phyloP scores from a whole-genome alignment of 2,797 vertebrate species.

The Enteromius argenteus region DNA sequence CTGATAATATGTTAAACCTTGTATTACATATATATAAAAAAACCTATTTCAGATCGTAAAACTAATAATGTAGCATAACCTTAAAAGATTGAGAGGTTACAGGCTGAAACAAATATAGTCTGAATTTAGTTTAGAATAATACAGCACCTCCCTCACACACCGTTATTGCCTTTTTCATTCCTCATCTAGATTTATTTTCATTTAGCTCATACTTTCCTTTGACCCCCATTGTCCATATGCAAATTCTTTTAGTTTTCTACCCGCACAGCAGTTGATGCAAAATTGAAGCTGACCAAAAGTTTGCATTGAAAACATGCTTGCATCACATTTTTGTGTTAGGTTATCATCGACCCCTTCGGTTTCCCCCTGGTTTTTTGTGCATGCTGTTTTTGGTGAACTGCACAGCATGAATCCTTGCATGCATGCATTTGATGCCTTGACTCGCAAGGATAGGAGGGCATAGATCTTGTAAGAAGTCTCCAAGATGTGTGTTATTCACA shows the following conservation, averaged over 20 bases:
- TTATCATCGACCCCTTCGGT: constrained; percentile 62
- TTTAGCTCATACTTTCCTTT: constrained; percentile 72
- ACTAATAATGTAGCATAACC: background rate
- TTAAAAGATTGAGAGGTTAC: background rate
- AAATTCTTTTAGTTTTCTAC: constrained; percentile 60
- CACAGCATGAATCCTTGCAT: constrained; percentile 57
- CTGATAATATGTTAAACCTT: background rate
- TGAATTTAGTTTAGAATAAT: constrained; percentile 13
- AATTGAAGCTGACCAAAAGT: constrained; percentile 46
- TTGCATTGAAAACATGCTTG: constrained; percentile 53
- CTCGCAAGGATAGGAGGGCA: constrained; percentile 7
- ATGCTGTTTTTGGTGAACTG: constrained; percentile 58
- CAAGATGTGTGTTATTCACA: background rate
- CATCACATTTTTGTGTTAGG: constrained; percentile 64
- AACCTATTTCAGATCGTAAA: background rate
- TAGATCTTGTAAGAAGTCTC: constrained; percentile 33
- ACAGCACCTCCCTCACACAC: constrained; percentile 34
- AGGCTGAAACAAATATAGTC: background rate
- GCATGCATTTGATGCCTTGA: constrained; percentile 50
- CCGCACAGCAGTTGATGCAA: constrained; percentile 64
- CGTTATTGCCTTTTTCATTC: constrained; percentile 60
- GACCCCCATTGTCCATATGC: constrained; percentile 66
- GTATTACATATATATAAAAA: background rate
- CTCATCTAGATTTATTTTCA: constrained; percentile 64
- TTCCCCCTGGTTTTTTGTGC: constrained; percentile 64